Conservation (phyloP, 1,140 invertebrate genomes). For the Zaprionus nigranus region DNA sequence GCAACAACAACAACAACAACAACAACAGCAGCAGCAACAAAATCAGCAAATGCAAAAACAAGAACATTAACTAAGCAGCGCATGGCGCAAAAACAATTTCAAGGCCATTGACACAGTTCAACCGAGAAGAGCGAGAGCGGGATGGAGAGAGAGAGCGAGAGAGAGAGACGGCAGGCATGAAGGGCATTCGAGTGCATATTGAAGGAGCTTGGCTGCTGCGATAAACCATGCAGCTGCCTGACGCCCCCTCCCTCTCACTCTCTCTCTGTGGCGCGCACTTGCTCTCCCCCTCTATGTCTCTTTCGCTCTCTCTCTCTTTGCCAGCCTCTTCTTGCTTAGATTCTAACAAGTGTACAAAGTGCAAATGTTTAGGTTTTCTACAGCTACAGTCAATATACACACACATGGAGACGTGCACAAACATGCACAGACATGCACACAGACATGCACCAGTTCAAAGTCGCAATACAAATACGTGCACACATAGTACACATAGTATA, state of each 20-base stretch:
- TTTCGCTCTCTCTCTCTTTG: background rate
- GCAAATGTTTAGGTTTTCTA: constrained; percentile 69
- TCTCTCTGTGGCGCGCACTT: background rate
- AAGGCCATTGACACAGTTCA: constrained; percentile 77
- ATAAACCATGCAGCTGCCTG: constrained; percentile 67
- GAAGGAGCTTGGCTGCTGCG: constrained; percentile 64
- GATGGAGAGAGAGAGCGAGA: background rate
- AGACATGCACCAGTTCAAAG: constrained; percentile 1
- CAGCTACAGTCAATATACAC: constrained; percentile 42
- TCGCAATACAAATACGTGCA: constrained; percentile 5
- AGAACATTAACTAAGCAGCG: constrained; percentile 66
- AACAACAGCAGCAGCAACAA: constrained; percentile 30
- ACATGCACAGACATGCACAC: constrained; percentile 11
- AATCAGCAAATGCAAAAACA: constrained; percentile 38
- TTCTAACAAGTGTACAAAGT: constrained; percentile 67
- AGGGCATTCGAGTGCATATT: constrained; percentile 64
- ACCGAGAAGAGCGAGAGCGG: constrained; percentile 52
- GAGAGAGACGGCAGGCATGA: constrained; percentile 27
- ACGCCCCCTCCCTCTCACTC: background rate
- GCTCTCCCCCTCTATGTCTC: too few species aligned
- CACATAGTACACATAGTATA: background rate
- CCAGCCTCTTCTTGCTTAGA: constrained; percentile 50
- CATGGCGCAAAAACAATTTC: constrained; percentile 74
- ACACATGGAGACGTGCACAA: constrained; percentile 12
- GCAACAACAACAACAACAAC: constrained; percentile 9